These are phyloP conservation scores for Drosophila macrospina DNA, from an alignment of 2,888 invertebrate species.

Conservation along the genomic window DNA sequence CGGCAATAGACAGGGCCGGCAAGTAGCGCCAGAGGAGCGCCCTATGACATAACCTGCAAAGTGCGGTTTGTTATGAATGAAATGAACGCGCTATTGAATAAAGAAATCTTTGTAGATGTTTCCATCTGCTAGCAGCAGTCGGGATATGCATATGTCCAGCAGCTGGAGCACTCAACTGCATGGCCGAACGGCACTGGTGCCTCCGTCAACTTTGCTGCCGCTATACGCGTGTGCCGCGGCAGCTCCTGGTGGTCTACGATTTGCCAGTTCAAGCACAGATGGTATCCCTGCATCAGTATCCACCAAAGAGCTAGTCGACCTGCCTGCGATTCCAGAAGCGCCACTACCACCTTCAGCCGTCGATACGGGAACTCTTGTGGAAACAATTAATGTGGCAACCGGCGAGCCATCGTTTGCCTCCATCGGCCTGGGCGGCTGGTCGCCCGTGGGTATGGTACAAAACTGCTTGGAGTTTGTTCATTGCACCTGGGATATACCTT, in stretches of 20 bases:
- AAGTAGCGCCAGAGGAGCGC: not conserved
- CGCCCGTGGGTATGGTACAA: slow-evolving; percentile 93
- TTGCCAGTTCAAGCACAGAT: slow-evolving; percentile 67
- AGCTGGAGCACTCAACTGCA: slow-evolving; percentile 28
- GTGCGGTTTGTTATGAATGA: slow-evolving; percentile 50
- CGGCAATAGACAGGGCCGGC: slow-evolving; percentile 19
- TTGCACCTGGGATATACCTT: slow-evolving; percentile 92
- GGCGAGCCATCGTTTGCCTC: slow-evolving; percentile 93
- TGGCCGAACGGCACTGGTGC: slow-evolving; percentile 1
- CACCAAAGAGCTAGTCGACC: slow-evolving; percentile 56
- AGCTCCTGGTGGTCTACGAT: slow-evolving; percentile 55
- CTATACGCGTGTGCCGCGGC: slow-evolving; percentile 31
- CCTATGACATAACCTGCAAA: slow-evolving; percentile 82
- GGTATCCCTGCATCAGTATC: slow-evolving; percentile 26
- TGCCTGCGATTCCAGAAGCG: slow-evolving; percentile 80
- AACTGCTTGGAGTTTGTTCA: slow-evolving; percentile 93
- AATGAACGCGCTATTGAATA: slow-evolving; percentile 4
- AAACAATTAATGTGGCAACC: slow-evolving; percentile 83
- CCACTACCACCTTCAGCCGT: slow-evolving; percentile 65
- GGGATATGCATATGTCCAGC: slow-evolving; percentile 72
- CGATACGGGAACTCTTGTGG: slow-evolving; percentile 3
- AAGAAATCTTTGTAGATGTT: slow-evolving; percentile 33
- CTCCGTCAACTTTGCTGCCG: slow-evolving; percentile 19
- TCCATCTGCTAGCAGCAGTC: slow-evolving; percentile 27
- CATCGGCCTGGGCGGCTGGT: slow-evolving; percentile 93